phyloP scores from a whole-genome alignment of 2,797 vertebrate genomes.

The Tolypeutes matacus region DNA sequence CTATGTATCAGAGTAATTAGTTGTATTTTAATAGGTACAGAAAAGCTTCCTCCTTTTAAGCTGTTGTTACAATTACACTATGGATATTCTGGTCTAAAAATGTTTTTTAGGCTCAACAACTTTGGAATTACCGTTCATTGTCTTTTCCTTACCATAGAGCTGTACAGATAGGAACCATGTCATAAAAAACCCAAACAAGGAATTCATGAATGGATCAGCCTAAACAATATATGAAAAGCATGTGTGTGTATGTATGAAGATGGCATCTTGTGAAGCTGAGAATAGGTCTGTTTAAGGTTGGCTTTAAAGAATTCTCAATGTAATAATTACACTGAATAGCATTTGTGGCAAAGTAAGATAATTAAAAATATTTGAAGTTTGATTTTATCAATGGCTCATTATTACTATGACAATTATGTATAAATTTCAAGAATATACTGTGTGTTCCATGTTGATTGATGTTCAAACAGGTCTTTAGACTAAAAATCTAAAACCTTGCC shows the following conservation, averaged over 20 bases:
- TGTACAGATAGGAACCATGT: background rate
- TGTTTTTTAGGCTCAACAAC: background rate
- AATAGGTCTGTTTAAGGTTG: background rate
- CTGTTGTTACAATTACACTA: background rate
- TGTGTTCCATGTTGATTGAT: background rate
- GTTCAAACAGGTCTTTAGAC: background rate
- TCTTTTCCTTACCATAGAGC: background rate
- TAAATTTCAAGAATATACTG: background rate
- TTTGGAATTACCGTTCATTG: constrained; percentile 22
- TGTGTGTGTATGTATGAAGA: background rate
- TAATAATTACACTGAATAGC: background rate
- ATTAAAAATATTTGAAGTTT: background rate
- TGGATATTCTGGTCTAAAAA: background rate
- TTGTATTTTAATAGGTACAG: background rate
- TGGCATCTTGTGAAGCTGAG: background rate
- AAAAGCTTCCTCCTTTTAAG: background rate
- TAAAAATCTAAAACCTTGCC: background rate
- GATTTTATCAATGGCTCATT: background rate
- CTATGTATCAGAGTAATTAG: background rate
- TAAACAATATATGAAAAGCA: background rate
- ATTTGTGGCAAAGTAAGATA: background rate
- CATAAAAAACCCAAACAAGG: background rate
- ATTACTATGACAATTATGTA: background rate
- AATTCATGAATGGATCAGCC: background rate
- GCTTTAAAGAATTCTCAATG: background rate